A percentile compares a stretch with the other conserved stretches of the same genome.
Conservation (phyloP, 64 coral and sea anemone genomes). For the Montipora capricornis region DNA sequence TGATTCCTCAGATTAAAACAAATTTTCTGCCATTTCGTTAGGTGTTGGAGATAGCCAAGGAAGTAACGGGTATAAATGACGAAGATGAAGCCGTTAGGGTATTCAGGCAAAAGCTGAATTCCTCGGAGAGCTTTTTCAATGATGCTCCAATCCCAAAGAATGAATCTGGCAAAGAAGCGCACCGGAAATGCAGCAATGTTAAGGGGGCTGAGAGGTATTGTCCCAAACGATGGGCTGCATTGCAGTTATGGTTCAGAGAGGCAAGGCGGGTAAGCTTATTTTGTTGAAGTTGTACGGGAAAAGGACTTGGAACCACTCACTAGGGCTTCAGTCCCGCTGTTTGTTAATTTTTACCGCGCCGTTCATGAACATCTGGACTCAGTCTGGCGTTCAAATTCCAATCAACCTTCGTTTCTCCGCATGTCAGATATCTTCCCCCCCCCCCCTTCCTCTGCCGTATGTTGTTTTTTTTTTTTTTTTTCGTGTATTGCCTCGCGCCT, state of each 20-base stretch:
- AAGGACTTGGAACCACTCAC: too few species aligned
- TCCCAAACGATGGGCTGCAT: constrained; percentile 71
- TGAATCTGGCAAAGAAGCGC: constrained; percentile 64
- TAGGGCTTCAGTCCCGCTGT: too few species aligned
- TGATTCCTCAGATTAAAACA: too few species aligned
- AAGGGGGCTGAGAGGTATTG: constrained; percentile 73
- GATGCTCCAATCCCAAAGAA: constrained; percentile 71
- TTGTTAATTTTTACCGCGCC: too few species aligned
- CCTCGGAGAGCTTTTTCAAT: constrained; percentile 71
- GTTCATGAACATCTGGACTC: too few species aligned
- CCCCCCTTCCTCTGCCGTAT: too few species aligned
- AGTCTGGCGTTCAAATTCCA: too few species aligned
- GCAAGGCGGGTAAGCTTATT: constrained; percentile 49
- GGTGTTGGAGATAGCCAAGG: constrained; percentile 60
- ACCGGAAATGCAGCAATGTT: constrained; percentile 54
- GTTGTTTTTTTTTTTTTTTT: too few species aligned
- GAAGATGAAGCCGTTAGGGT: constrained; percentile 16
- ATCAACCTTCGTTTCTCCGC: too few species aligned
- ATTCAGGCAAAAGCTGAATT: constrained; percentile 60
- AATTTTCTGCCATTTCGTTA: neutral
- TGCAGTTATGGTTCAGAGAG: constrained; percentile 73
- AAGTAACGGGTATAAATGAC: constrained; percentile 30
- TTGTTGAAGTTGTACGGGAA: neutral
- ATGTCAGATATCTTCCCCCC: too few species aligned
- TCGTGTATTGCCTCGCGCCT: too few species aligned